Conservation (phyloP, 2,888 invertebrate genomes). For the Apodemia zela region DNA sequence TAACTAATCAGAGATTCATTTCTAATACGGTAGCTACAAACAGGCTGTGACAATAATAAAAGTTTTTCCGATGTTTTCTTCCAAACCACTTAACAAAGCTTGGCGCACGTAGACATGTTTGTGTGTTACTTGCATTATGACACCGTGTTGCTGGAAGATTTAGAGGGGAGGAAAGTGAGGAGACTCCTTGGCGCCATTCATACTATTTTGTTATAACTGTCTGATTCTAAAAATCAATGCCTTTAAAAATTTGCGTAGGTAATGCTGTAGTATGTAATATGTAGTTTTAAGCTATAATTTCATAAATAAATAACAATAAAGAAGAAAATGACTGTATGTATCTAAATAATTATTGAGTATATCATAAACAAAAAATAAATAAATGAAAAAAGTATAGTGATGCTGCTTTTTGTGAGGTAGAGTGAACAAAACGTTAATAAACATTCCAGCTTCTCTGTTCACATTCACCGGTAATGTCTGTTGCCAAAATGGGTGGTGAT, state of each 20-base stretch:
- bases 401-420: too few species aligned
- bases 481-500: too few species aligned
- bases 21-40: slow-evolving; percentile 46
- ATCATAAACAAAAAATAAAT: too few species aligned
- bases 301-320: too few species aligned
- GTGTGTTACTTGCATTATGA: slow-evolving; percentile 75
- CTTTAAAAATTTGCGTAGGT: not conserved
- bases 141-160: slow-evolving; percentile 76
- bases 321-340: too few species aligned
- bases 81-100: slow-evolving; percentile 79
- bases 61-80: slow-evolving; percentile 80
- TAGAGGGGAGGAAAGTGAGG: slow-evolving; percentile 75
- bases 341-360: too few species aligned
- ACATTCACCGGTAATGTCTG: too few species aligned
- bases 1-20: slow-evolving; percentile 30
- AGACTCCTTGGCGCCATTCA: slow-evolving; percentile 68
- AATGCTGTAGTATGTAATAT: too few species aligned
- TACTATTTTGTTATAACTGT: slow-evolving; percentile 47
- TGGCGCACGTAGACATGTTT: slow-evolving; percentile 79
- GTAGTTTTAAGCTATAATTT: too few species aligned
- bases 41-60: slow-evolving; percentile 73
- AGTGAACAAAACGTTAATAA: too few species aligned
- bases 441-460: too few species aligned
- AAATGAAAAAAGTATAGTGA: too few species aligned
- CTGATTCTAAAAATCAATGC: not conserved